phyloP scores from a whole-genome alignment of 1,140 invertebrate genomes.

The Aplysia californica region DNA sequence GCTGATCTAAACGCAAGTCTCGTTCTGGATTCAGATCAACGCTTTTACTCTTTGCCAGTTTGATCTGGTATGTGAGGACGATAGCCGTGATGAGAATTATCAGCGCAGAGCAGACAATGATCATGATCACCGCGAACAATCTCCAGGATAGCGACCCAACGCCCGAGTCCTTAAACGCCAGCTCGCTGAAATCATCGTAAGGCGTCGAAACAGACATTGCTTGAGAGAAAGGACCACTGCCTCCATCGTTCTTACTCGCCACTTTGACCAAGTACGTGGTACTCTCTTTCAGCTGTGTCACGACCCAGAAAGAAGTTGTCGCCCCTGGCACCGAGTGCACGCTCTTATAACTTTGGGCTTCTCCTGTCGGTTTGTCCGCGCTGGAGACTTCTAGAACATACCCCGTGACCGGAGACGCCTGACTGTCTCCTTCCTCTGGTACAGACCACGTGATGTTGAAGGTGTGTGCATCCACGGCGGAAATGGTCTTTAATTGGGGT shows the following conservation, averaged over 20 bases:
- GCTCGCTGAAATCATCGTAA: background rate
- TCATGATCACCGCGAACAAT: background rate
- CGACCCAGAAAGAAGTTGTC: background rate
- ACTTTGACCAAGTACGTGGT: background rate
- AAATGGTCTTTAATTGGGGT: too few species aligned
- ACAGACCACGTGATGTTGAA: too few species aligned
- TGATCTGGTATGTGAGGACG: background rate
- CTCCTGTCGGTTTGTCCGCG: background rate
- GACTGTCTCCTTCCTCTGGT: background rate
- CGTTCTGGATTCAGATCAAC: background rate
- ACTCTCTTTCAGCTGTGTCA: background rate
- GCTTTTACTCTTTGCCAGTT: conserved; percentile 6
- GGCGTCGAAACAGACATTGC: background rate
- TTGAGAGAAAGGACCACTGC: conserved; percentile 4
- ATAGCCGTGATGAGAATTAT: background rate
- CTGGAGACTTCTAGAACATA: background rate
- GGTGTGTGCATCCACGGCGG: too few species aligned
- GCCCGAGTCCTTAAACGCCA: background rate
- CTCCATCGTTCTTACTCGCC: background rate
- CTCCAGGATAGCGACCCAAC: background rate
- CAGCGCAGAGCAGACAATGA: background rate
- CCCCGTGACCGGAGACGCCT: background rate
- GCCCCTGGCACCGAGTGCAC: background rate
- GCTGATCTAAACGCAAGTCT: background rate
- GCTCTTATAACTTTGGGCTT: background rate